Evolutionary conservation across 2,113 vertebrate genomes (phyloP).

Genomic region (Acrocephalus kingi): DNA sequence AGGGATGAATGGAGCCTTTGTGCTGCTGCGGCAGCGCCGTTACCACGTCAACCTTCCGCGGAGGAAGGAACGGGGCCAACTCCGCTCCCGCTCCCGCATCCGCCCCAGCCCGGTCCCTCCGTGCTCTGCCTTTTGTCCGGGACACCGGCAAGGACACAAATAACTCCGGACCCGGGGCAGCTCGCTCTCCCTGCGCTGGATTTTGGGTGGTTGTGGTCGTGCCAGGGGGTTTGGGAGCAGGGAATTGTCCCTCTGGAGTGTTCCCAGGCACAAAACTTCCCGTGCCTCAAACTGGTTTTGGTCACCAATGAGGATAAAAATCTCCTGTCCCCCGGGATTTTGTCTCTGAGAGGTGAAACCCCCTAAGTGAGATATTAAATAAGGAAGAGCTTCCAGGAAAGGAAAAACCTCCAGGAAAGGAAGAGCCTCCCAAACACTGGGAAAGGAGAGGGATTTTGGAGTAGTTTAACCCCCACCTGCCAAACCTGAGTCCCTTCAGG

Average conservation of each 20-base stretch:
- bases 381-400: background rate
- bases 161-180: accelerated
- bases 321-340: background rate
- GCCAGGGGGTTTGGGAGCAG: background rate
- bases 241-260: background rate
- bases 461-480: background rate
- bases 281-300: accelerated
- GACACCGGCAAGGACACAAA: background rate
- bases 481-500: background rate
- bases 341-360: background rate
- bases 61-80: background rate
- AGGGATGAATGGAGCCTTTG: conserved; percentile 60
- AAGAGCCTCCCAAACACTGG: background rate
- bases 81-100: background rate
- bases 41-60: conserved; percentile 30
- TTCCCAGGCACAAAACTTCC: background rate
- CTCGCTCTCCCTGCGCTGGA: background rate
- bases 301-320: background rate
- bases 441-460: background rate
- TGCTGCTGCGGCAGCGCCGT: conserved; percentile 50
- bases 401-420: background rate
- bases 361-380: background rate
- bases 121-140: background rate
- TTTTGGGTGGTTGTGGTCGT: background rate
- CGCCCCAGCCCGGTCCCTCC: background rate